phyloP scores from a whole-genome alignment of 2,888 invertebrate species.

The Drosophila borborema region DNA sequence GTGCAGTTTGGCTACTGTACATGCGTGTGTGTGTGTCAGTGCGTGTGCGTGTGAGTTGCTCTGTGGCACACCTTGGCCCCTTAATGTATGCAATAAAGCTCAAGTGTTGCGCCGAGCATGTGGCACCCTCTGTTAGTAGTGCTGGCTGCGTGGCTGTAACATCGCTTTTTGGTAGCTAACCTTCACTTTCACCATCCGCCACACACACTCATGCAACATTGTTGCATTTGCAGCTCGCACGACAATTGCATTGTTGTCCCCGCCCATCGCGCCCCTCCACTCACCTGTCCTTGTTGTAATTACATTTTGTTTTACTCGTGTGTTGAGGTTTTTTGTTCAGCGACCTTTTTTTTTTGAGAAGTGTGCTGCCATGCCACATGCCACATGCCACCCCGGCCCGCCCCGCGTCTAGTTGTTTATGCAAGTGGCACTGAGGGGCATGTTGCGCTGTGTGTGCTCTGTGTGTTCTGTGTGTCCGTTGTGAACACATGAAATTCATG shows the following conservation, averaged over 20 bases:
- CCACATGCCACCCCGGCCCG: constrained; percentile 7
- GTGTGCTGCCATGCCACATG: constrained; percentile 31
- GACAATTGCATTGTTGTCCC: constrained; percentile 55
- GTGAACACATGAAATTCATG: constrained; percentile 69
- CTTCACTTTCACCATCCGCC: constrained; percentile 71
- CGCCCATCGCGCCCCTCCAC: background rate
- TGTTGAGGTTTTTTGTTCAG: constrained; percentile 70
- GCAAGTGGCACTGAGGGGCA: constrained; percentile 44
- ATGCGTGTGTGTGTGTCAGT: constrained; percentile 33
- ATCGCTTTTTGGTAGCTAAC: constrained; percentile 61
- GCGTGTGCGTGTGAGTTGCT: constrained; percentile 53
- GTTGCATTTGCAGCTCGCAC: constrained; percentile 63
- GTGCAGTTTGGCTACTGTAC: constrained; percentile 34
- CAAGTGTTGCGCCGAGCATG: constrained; percentile 70
- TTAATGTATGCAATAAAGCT: constrained; percentile 80
- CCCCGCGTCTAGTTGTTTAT: constrained; percentile 31
- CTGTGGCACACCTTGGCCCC: constrained; percentile 75
- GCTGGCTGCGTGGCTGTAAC: constrained; percentile 18
- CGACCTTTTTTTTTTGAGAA: constrained; percentile 49
- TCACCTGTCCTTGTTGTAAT: constrained; percentile 71
- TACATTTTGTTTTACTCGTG: constrained; percentile 77
- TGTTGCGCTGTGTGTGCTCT: constrained; percentile 20
- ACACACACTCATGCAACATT: constrained; percentile 47
- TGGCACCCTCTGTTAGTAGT: constrained; percentile 15
- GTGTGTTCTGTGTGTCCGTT: constrained; percentile 38